These are phyloP conservation scores for Saccostrea echinata DNA, from an alignment of 1,140 invertebrate genomes.

Conservation along the genomic window DNA sequence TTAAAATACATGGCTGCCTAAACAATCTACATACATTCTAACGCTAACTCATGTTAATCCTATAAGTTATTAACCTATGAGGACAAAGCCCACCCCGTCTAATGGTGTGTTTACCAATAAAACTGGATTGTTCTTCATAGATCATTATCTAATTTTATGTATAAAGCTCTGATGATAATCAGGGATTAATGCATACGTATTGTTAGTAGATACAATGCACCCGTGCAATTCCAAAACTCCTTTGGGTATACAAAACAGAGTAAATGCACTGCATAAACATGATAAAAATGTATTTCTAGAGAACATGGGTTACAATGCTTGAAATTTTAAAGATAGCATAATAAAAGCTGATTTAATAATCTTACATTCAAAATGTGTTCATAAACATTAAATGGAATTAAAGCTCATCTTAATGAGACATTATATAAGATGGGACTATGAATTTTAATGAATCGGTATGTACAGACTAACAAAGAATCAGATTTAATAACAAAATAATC, in stretches of 20 bases:
- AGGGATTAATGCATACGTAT: not conserved
- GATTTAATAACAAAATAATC: no score
- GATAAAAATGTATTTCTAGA: no score
- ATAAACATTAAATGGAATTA: no score
- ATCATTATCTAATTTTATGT: not conserved
- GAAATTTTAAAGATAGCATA: no score
- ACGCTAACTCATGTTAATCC: not conserved
- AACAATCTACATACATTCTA: not conserved
- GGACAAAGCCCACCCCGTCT: not conserved
- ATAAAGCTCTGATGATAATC: not conserved
- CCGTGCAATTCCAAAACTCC: not conserved
- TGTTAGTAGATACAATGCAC: conserved; percentile 6
- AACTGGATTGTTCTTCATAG: not conserved
- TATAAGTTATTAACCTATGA: not conserved
- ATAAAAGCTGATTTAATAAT: no score
- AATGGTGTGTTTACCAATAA: not conserved
- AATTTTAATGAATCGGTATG: no score
- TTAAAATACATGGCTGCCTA: not conserved
- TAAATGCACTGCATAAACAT: not conserved
- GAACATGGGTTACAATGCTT: no score
- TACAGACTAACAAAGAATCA: no score
- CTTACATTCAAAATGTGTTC: no score
- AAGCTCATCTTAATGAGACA: no score
- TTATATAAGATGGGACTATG: no score
- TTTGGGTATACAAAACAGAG: not conserved